phyloP scores from a whole-genome alignment of 2,888 invertebrate genomes.

The Anarsia innoxiella region DNA sequence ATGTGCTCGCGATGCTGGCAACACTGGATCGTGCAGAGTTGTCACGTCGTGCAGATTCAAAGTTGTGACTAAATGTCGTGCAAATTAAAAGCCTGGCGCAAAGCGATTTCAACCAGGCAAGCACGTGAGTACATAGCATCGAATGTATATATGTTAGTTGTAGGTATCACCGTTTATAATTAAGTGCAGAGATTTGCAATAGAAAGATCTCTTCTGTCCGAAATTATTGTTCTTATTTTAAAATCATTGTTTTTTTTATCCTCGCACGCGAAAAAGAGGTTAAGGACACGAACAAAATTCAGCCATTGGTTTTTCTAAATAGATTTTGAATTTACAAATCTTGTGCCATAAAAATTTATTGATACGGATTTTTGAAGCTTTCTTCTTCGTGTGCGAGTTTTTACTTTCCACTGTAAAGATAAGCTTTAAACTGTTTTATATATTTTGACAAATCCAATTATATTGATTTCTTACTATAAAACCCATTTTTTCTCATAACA shows the following conservation, averaged over 20 bases:
- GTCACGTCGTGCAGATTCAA: background rate
- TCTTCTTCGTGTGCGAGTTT: no score
- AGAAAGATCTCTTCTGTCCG: constrained; percentile 27
- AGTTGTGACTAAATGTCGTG: no score
- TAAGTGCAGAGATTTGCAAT: constrained; percentile 26
- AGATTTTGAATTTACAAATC: no score
- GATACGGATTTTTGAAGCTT: no score
- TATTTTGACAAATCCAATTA: constrained; percentile 47
- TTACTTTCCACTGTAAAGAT: no score
- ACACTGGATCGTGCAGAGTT: background rate
- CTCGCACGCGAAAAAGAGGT: no score
- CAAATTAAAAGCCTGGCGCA: background rate
- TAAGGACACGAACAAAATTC: no score
- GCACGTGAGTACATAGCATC: background rate
- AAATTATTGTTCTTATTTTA: constrained; percentile 17
- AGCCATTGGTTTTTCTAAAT: no score
- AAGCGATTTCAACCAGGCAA: background rate
- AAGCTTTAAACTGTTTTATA: constrained; percentile 21
- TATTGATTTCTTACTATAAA: constrained; percentile 20
- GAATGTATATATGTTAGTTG: constrained; percentile 30
- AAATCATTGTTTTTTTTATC: no score
- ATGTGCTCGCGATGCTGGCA: constrained; percentile 3
- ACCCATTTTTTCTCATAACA: constrained; percentile 6
- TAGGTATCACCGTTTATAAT: constrained; percentile 30
- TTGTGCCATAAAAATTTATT: no score